Base-by-base conservation (phyloP, 2,797 vertebrate genomes). In the Coranthus polyacanthus region DNA sequence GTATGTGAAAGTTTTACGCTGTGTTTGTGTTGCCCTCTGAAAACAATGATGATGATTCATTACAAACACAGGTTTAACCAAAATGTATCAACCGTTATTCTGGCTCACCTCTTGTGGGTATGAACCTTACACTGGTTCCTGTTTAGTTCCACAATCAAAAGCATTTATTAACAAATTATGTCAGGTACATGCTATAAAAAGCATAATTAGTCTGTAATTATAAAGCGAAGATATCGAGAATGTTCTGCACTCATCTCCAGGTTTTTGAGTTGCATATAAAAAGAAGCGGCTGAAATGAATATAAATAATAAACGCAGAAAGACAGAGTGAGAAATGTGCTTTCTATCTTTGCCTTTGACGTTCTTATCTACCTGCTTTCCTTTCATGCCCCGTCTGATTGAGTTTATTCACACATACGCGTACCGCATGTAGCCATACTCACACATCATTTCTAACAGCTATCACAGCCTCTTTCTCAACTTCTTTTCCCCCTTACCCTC, bases 301-400 rank as follows among this genome's bases (percentile, higher is more conserved):
- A n/a, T 5, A 5, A 68, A 60, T 50, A 68, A 66, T 57, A 50
- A 54, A 63, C 63, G 29, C 29, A 51, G 61, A 70, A 26, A 49
- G 13, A n/a, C 12, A 1, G 11, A 53, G 41, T 34, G 47, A 69
- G 46, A 44, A 54, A 46, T 29, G 6, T 32, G 2, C 20, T 44
- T 16, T 38, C 6, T 46, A 2, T 42, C 37, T 18, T 42, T 72
- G 13, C 52, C 8, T 41, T 36, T 46, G 22, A 36, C 32, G 63
- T 38, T 52, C 12, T 70, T 17, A 22, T 59, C 17, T 17, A 10
- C 21, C 16, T 20, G 39, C 37, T 54, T 17, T 3, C n/a, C 21
- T 41, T 45, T 41, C 9, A 22, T 50, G 45, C 3, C 3, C 9
- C 17, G 24, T 68, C 57, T 44, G 42, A 54, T 54, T 0, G 20